Percentiles rank a stretch among this genome's conserved stretches.
Conservation (phyloP, 2,888 invertebrate species). For the Branchipolynoe longqiensis region DNA sequence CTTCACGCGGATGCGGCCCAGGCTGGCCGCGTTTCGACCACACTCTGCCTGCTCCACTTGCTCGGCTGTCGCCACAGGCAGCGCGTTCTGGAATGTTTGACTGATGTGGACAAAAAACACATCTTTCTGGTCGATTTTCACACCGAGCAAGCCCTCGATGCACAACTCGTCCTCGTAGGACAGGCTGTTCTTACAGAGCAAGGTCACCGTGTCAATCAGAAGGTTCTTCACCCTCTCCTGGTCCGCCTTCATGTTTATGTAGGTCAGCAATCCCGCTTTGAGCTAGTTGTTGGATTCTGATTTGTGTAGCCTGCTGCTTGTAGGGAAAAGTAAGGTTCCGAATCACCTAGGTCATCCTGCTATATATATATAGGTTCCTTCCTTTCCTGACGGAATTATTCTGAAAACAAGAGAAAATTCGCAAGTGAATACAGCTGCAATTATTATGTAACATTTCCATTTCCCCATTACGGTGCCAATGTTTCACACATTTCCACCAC, state of each 20-base stretch:
- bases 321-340: no score
- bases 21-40: neutral
- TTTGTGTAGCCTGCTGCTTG: no score
- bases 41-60: neutral
- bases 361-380: no score
- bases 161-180: slow-evolving; percentile 60
- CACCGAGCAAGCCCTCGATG: slow-evolving; percentile 63
- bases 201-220: slow-evolving; percentile 63
- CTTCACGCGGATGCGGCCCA: neutral
- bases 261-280: no score
- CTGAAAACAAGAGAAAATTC: no score
- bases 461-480: no score
- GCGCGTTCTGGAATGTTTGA: slow-evolving; percentile 55
- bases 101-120: slow-evolving; percentile 65
- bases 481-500: no score
- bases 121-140: slow-evolving; percentile 62
- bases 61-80: neutral
- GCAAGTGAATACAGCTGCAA: no score
- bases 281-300: no score
- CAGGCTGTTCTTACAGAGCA: slow-evolving; percentile 64
- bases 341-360: no score
- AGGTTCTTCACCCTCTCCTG: slow-evolving; percentile 64
- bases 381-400: no score
- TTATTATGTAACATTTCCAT: no score
- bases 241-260: slow-evolving; percentile 59